Evolutionary conservation across 2,888 invertebrate genomes (phyloP).

Genomic region (Eupithecia subfuscata): DNA sequence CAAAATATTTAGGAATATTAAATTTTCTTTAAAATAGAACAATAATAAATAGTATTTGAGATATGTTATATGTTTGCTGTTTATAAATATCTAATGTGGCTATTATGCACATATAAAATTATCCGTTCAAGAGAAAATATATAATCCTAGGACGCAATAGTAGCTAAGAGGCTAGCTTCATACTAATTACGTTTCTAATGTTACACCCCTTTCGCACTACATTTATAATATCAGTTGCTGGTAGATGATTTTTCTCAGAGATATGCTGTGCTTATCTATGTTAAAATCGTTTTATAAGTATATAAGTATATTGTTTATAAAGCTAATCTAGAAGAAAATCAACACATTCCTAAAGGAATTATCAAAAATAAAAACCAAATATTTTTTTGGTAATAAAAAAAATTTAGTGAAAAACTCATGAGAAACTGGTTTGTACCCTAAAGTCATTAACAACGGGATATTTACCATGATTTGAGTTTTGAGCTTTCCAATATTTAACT

Average conservation of each 20-base stretch:
- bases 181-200: constrained; percentile 54
- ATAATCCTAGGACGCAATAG: constrained; percentile 27
- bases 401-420: not conserved
- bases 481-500: too few species aligned
- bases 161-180: constrained; percentile 46
- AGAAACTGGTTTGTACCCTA: too few species aligned
- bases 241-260: constrained; percentile 19
- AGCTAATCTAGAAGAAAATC: too few species aligned
- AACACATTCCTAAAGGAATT: too few species aligned
- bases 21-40: too few species aligned
- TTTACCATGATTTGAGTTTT: too few species aligned
- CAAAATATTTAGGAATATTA: too few species aligned
- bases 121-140: constrained; percentile 7
- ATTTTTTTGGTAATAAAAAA: too few species aligned
- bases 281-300: not conserved
- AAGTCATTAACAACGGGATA: too few species aligned
- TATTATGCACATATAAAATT: not conserved
- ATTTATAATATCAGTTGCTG: constrained; percentile 32
- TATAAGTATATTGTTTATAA: too few species aligned
- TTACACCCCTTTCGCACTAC: constrained; percentile 54
- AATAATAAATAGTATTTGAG: too few species aligned
- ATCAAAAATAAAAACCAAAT: too few species aligned
- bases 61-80: not conserved
- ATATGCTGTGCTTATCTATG: not conserved
- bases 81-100: not conserved